Evolutionary conservation across 2,797 vertebrate species (phyloP).

Genomic region (Muscicapa comitata): DNA sequence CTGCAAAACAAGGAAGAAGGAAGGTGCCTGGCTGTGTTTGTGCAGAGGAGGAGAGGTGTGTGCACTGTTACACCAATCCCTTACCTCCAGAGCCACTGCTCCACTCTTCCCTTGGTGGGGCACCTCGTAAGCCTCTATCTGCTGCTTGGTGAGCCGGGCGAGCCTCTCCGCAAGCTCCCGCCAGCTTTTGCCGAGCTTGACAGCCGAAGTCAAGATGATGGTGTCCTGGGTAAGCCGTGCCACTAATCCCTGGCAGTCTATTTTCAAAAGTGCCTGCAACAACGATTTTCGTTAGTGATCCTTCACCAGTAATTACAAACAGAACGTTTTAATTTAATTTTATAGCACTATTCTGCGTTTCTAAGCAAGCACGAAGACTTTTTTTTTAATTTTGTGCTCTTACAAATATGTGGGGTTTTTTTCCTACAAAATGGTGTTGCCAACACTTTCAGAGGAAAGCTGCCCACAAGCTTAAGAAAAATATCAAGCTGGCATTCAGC

Average conservation of each 20-base stretch:
- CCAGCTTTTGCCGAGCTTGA: slow-evolving; percentile 91
- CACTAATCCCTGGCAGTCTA: slow-evolving; percentile 86
- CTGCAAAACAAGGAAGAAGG: neutral
- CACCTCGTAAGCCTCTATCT: slow-evolving; percentile 87
- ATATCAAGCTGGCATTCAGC: neutral
- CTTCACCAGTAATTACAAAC: slow-evolving; percentile 12
- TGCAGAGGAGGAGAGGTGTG: neutral
- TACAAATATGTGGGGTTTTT: neutral
- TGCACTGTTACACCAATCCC: neutral
- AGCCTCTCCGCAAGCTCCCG: slow-evolving; percentile 89
- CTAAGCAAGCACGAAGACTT: neutral
- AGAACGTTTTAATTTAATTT: neutral
- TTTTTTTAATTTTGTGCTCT: neutral
- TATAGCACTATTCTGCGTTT: neutral
- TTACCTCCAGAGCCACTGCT: slow-evolving; percentile 83
- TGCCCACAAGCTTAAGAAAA: neutral
- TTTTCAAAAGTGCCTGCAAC: slow-evolving; percentile 88
- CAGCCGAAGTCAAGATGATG: slow-evolving; percentile 89
- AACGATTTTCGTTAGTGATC: slow-evolving; percentile 8
- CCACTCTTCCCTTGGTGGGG: slow-evolving; percentile 86
- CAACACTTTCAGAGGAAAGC: neutral
- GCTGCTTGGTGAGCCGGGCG: slow-evolving; percentile 84
- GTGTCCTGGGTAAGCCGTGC: slow-evolving; percentile 88
- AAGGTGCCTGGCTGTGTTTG: neutral
- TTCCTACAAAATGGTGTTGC: neutral